Evolutionary conservation across 2,797 vertebrate genomes (phyloP).

Genomic region (Trachops cirrhosus): DNA sequence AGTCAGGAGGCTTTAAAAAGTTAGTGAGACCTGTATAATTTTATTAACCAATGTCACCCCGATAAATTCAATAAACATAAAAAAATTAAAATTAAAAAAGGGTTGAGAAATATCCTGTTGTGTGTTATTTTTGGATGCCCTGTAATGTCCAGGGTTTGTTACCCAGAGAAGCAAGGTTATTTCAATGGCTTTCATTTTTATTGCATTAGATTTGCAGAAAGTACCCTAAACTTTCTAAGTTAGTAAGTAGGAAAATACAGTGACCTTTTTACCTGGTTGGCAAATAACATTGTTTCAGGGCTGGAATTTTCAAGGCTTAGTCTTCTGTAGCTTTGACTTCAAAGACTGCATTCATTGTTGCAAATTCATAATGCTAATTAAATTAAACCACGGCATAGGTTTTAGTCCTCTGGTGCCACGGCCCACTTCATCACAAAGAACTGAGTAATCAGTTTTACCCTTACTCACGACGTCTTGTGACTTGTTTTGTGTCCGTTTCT

Average conservation of each 20-base stretch:
- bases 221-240: not conserved
- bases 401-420: not conserved
- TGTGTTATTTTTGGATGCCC: slow-evolving; percentile 60
- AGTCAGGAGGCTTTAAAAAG: slow-evolving; percentile 79
- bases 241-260: slow-evolving; percentile 37
- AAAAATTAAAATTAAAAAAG: not conserved
- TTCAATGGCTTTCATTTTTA: slow-evolving; percentile 65
- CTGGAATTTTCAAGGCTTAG: slow-evolving; percentile 26
- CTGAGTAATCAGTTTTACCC: not conserved
- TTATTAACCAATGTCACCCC: not conserved
- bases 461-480: not conserved
- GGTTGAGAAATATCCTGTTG: slow-evolving; percentile 70
- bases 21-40: not conserved
- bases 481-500: not conserved
- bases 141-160: slow-evolving; percentile 41
- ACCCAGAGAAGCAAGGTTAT: slow-evolving; percentile 3
- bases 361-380: slow-evolving; percentile 53
- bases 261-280: slow-evolving; percentile 29
- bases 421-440: not conserved
- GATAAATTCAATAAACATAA: not conserved
- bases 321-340: slow-evolving; percentile 35
- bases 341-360: not conserved
- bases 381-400: slow-evolving; percentile 16
- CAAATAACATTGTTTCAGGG: slow-evolving; percentile 26
- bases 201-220: slow-evolving; percentile 16